Conservation (phyloP, 2,797 vertebrate species). For the Tamandua tetradactyla region DNA sequence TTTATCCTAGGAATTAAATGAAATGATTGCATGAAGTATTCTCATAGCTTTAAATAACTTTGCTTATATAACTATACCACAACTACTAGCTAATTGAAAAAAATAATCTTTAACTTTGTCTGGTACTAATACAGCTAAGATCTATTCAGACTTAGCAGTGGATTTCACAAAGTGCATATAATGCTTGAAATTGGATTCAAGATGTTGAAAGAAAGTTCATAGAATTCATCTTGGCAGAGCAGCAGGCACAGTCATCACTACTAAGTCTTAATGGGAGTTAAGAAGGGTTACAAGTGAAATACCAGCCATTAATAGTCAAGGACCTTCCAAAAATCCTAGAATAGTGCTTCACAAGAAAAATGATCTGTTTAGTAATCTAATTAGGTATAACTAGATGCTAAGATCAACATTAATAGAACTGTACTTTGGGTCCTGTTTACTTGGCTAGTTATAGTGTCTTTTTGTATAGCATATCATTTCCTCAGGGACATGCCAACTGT, state of each 20-base stretch:
- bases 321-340: neutral
- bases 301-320: neutral
- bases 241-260: neutral
- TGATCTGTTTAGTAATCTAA: neutral
- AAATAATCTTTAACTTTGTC: neutral
- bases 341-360: neutral
- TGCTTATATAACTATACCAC: neutral
- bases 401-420: neutral
- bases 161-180: neutral
- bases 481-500: neutral
- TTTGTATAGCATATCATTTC: neutral
- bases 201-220: neutral
- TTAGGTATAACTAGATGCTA: neutral
- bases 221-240: neutral
- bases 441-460: neutral
- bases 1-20: neutral
- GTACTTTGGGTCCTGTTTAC: neutral
- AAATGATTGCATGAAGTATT: neutral
- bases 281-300: neutral
- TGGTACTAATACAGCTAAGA: neutral
- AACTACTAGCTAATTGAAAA: neutral
- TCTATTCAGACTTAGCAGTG: neutral
- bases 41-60: neutral
- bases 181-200: neutral
- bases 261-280: neutral